Percentiles rank a stretch among this genome's conserved stretches.
Evolutionary conservation across 2,888 invertebrate genomes (phyloP).

Genomic region (Aleiodes testaceus): DNA sequence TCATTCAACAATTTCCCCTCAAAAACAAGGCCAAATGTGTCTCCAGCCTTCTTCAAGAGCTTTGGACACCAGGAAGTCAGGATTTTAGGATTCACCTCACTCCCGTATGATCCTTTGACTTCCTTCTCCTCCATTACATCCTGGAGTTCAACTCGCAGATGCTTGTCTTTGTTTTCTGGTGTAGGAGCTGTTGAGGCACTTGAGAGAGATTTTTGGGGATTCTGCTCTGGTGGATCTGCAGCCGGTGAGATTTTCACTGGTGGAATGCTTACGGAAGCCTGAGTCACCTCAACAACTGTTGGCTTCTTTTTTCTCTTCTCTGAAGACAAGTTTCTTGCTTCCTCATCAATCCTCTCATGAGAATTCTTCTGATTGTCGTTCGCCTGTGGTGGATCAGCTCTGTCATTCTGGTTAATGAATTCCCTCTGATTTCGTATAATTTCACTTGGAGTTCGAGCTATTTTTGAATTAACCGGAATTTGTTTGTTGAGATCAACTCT

Average conservation of each 20-base stretch:
- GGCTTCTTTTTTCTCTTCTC: slow-evolving; percentile 41
- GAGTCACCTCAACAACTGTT: slow-evolving; percentile 40
- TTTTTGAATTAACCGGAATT: slow-evolving; percentile 27
- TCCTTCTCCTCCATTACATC: not conserved
- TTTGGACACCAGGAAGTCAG: slow-evolving; percentile 62
- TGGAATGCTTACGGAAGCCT: slow-evolving; percentile 30
- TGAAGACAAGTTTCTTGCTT: not conserved
- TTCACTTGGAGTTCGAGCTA: not conserved
- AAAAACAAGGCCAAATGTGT: slow-evolving; percentile 57
- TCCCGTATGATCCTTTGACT: slow-evolving; percentile 49
- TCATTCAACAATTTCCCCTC: slow-evolving; percentile 65
- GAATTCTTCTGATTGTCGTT: not conserved
- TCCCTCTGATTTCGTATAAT: slow-evolving; percentile 19
- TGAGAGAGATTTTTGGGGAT: not conserved
- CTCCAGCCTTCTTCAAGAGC: slow-evolving; percentile 50
- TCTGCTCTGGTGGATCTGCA: slow-evolving; percentile 1
- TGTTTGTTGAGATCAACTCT: not conserved
- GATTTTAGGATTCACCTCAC: slow-evolving; percentile 57
- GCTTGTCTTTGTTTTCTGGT: not conserved
- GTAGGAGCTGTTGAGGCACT: not conserved
- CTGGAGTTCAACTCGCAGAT: slow-evolving; percentile 8
- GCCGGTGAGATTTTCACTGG: not conserved
- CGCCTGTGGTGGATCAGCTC: not conserved
- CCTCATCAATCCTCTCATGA: slow-evolving; percentile 1
- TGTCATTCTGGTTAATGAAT: not conserved